phyloP scores from a whole-genome alignment of 1,140 invertebrate species.

The Caligus rogercresseyi region DNA sequence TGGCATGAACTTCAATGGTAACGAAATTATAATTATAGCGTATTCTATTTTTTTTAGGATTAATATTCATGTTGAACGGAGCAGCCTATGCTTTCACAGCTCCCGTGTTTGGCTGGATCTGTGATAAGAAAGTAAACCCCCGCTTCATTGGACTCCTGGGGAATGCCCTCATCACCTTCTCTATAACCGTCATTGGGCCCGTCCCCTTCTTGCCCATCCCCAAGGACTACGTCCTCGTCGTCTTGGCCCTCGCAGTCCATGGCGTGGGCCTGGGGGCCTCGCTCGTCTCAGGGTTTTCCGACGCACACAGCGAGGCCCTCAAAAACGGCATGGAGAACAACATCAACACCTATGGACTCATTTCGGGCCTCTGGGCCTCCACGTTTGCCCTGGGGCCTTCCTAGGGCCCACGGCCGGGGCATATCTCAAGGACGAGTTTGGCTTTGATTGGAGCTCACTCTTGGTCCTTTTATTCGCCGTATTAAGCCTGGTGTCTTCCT shows the following conservation, averaged over 20 bases:
- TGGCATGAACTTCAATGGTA: not conserved
- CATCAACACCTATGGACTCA: slow-evolving; percentile 58
- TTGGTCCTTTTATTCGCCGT: slow-evolving; percentile 35
- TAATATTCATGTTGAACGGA: slow-evolving; percentile 73
- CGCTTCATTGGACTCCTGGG: slow-evolving; percentile 49
- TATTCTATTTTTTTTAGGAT: not conserved
- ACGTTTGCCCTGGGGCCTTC: slow-evolving; percentile 63
- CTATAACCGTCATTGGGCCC: slow-evolving; percentile 52
- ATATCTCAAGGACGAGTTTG: slow-evolving; percentile 49
- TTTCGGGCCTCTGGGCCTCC: slow-evolving; percentile 67
- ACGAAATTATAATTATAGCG: not conserved
- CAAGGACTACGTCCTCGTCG: slow-evolving; percentile 23
- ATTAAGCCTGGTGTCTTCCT: not conserved
- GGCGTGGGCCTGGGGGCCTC: slow-evolving; percentile 60
- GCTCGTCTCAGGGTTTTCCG: slow-evolving; percentile 57
- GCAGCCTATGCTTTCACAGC: slow-evolving; percentile 61
- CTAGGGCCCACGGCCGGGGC: slow-evolving; percentile 58
- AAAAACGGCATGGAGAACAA: slow-evolving; percentile 50
- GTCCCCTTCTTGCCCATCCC: slow-evolving; percentile 44
- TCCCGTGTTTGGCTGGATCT: slow-evolving; percentile 58
- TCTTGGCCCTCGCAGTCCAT: slow-evolving; percentile 49
- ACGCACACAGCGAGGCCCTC: slow-evolving; percentile 51
- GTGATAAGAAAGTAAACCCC: slow-evolving; percentile 44
- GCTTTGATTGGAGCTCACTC: slow-evolving; percentile 47
- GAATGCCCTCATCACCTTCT: slow-evolving; percentile 41